Conservation (phyloP, 2,113 vertebrate species). For the Zapornia atra region DNA sequence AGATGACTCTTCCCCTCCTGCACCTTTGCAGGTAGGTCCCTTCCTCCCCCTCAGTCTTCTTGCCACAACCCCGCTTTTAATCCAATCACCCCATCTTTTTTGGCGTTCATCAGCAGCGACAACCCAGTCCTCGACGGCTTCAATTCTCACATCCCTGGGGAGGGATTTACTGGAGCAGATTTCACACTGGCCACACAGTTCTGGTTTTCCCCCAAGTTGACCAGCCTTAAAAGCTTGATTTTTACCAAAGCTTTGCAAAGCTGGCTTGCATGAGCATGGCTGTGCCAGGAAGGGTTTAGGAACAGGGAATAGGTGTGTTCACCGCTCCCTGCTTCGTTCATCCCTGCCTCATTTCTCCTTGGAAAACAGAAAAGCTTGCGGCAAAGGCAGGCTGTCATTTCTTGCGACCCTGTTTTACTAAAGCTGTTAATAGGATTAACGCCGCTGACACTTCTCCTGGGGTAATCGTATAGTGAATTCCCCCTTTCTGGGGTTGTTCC, state of each 20-base stretch:
- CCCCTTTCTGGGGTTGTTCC: not conserved
- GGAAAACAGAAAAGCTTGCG: not conserved
- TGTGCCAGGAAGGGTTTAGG: not conserved
- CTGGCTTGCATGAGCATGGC: not conserved
- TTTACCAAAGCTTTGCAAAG: not conserved
- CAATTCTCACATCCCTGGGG: not conserved
- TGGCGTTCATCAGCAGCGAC: not conserved
- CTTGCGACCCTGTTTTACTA: not conserved
- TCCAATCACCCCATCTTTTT: not conserved
- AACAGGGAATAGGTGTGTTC: not conserved
- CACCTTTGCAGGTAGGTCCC: not conserved
- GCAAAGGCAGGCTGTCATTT: fast-evolving
- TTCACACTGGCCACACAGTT: not conserved
- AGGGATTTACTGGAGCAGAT: not conserved
- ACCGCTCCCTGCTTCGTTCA: not conserved
- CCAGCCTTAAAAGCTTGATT: not conserved
- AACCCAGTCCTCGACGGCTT: fast-evolving
- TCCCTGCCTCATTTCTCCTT: not conserved
- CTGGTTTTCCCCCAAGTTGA: not conserved
- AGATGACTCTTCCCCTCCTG: not conserved
- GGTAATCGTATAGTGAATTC: not conserved
- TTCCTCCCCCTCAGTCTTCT: not conserved
- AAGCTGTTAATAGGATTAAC: conserved; percentile 25
- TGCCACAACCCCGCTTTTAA: not conserved
- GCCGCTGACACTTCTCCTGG: not conserved